phyloP scores from a whole-genome alignment of 2,888 invertebrate genomes.

The Mechanitis messenoides region DNA sequence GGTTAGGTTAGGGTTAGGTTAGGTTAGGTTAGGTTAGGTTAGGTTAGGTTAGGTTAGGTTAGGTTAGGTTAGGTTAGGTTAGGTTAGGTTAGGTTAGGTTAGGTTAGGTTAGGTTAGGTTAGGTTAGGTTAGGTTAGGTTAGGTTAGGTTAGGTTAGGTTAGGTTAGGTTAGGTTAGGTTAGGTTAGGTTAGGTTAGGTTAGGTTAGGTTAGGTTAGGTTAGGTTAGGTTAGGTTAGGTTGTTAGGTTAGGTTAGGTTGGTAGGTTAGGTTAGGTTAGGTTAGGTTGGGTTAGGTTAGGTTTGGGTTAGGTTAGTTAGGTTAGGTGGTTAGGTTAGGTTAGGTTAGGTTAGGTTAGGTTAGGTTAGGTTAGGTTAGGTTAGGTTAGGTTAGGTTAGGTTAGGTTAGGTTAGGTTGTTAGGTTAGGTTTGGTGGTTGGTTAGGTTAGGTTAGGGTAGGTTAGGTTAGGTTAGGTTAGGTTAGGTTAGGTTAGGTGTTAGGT shows the following conservation, averaged over 20 bases:
- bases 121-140: conserved; percentile 23
- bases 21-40: conserved; percentile 18
- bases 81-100: conserved; percentile 34
- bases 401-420: conserved; percentile 17
- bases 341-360: conserved; percentile 23
- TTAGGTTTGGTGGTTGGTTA: conserved; percentile 20
- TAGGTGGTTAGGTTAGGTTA: conserved; percentile 27
- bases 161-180: conserved; percentile 31
- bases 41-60: conserved; percentile 21
- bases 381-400: conserved; percentile 14
- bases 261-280: conserved; percentile 28
- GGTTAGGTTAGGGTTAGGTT: conserved; percentile 28
- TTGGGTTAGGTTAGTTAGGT: conserved; percentile 27
- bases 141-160: conserved; percentile 27
- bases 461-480: conserved; percentile 30
- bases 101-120: conserved; percentile 22
- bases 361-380: conserved; percentile 21
- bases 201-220: conserved; percentile 20
- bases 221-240: conserved; percentile 20
- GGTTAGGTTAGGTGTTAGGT: conserved; percentile 28
- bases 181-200: conserved; percentile 22
- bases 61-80: conserved; percentile 25
- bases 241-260: conserved; percentile 33
- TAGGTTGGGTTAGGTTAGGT: conserved; percentile 27
- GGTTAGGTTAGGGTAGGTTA: conserved; percentile 28